phyloP scores from a whole-genome alignment of 2,113 vertebrate species.

The Carassius carassius region DNA sequence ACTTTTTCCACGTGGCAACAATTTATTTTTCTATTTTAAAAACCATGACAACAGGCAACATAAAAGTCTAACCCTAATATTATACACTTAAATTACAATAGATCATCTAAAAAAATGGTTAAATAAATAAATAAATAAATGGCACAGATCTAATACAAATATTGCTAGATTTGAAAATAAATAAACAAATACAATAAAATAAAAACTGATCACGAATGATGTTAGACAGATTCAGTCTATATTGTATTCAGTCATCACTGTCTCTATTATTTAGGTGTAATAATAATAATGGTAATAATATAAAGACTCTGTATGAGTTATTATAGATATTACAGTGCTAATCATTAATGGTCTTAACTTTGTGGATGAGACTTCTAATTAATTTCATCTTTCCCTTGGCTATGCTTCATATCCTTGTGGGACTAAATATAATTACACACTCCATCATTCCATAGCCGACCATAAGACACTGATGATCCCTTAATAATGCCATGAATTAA shows the following conservation, averaged over 20 bases:
- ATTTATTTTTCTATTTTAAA: background rate
- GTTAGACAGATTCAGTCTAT: no score
- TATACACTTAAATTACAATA: background rate
- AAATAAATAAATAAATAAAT: background rate
- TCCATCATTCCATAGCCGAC: conserved; percentile 32
- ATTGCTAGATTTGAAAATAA: background rate
- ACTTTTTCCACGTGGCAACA: background rate
- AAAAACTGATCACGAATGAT: background rate
- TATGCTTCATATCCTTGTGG: conserved; percentile 31
- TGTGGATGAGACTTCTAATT: conserved; percentile 33
- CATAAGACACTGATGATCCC: conserved; percentile 32
- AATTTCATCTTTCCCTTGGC: conserved; percentile 26
- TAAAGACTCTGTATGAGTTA: background rate
- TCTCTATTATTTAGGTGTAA: no score
- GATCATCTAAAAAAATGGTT: no score
- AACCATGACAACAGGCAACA: background rate
- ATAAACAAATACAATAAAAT: no score
- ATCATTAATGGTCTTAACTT: conserved; percentile 3
- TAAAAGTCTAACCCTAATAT: background rate
- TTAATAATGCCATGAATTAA: conserved; percentile 40
- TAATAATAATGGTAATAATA: no score
- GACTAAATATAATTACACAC: conserved; percentile 45
- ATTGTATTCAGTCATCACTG: no score
- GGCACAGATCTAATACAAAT: background rate
- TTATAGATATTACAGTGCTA: conserved; percentile 2